phyloP scores from a whole-genome alignment of 1,140 invertebrate genomes.

The Stegodyphus mimosarum region DNA sequence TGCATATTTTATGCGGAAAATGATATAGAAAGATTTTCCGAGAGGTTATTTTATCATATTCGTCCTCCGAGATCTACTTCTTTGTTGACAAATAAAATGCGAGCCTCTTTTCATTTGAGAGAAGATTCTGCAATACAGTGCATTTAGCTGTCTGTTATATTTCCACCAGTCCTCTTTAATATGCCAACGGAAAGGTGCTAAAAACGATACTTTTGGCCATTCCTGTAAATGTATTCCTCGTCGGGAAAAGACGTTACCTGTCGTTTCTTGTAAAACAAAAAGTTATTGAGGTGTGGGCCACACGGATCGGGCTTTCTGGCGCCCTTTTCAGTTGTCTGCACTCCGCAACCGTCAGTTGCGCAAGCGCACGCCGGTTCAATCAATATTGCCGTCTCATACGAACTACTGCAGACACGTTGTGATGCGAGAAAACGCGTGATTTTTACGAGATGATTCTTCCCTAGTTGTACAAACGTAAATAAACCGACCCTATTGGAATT shows the following conservation, averaged over 20 bases:
- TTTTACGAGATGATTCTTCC: background rate
- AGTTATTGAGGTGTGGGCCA: too few species aligned
- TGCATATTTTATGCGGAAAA: too few species aligned
- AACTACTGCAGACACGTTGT: slow-evolving; percentile 52
- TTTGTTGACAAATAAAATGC: too few species aligned
- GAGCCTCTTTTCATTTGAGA: background rate
- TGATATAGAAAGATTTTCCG: too few species aligned
- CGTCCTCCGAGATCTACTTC: too few species aligned
- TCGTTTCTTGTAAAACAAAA: too few species aligned
- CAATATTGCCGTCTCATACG: slow-evolving; percentile 53
- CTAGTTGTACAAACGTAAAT: slow-evolving; percentile 32
- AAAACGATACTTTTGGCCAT: background rate
- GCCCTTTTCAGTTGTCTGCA: slow-evolving; percentile 28
- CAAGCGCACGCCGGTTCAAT: slow-evolving; percentile 14
- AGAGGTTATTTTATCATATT: too few species aligned
- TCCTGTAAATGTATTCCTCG: background rate
- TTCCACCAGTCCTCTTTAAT: background rate
- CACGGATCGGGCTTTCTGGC: slow-evolving; percentile 24
- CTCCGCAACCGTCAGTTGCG: slow-evolving; percentile 37
- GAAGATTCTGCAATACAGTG: slow-evolving; percentile 5
- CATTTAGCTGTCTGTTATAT: background rate
- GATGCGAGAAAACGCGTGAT: slow-evolving; percentile 46
- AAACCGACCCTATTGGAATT: slow-evolving; percentile 1
- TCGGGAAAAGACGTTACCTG: background rate
- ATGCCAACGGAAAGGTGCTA: background rate